phyloP scores from a whole-genome alignment of 2,888 invertebrate species.

The Lepidochrysops patricia region DNA sequence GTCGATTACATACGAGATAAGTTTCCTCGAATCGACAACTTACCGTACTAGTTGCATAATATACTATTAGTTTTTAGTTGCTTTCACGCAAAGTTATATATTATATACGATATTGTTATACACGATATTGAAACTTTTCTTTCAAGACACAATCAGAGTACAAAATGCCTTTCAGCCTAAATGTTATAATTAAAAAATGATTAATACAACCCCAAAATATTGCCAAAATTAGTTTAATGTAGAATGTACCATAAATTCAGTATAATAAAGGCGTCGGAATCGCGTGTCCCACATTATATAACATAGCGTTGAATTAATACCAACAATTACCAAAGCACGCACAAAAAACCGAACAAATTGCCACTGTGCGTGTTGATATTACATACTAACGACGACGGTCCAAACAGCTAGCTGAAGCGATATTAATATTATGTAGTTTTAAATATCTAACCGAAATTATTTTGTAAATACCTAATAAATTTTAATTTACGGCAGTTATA shows the following conservation, averaged over 20 bases:
- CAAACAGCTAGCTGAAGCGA: background rate
- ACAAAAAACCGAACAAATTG: constrained; percentile 60
- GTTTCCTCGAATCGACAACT: too few relatives aligned
- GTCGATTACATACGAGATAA: too few relatives aligned
- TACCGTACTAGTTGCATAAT: too few relatives aligned
- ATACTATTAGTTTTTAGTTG: too few relatives aligned
- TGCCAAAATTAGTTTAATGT: constrained; percentile 15
- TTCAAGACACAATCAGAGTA: background rate
- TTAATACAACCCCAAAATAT: background rate
- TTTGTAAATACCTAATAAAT: too few relatives aligned
- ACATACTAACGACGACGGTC: constrained; percentile 6
- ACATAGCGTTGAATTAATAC: constrained; percentile 60
- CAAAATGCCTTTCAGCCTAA: background rate
- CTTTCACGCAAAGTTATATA: too few relatives aligned
- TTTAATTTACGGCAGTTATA: too few relatives aligned
- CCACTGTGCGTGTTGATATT: constrained; percentile 50
- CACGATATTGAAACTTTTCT: background rate
- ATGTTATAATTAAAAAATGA: background rate
- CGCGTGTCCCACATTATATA: constrained; percentile 48
- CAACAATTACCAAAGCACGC: constrained; percentile 62
- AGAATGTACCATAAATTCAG: constrained; percentile 34
- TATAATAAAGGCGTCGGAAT: constrained; percentile 33
- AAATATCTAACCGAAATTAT: too few relatives aligned
- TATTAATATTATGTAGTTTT: too few relatives aligned
- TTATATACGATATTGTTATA: too few relatives aligned